Conservation (phyloP, 2,888 invertebrate species). For the Liodrosophila aerea region DNA sequence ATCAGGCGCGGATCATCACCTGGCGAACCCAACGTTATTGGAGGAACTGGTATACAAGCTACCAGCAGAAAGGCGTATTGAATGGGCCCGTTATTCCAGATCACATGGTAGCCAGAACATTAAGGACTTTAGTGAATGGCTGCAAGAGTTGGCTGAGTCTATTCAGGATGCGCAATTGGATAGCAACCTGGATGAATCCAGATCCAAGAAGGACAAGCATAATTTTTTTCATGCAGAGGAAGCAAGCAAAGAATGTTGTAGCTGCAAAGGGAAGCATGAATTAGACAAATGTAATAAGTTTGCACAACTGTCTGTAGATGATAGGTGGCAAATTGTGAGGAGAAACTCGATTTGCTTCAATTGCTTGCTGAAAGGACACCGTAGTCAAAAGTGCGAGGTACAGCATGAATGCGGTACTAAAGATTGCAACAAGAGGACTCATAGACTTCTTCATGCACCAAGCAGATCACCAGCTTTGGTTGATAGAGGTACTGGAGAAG, state of each 20-base stretch:
- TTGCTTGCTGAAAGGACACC: neutral
- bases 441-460: no score
- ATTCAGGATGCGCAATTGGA: neutral
- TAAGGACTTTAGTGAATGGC: constrained; percentile 1
- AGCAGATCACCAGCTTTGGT: no score
- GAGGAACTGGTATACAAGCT: neutral
- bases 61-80: neutral
- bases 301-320: neutral
- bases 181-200: neutral
- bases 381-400: neutral
- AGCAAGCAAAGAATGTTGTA: neutral
- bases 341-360: neutral
- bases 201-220: neutral
- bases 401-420: no score
- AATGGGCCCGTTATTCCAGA: neutral
- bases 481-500: no score
- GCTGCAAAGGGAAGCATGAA: neutral
- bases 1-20: neutral
- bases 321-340: neutral
- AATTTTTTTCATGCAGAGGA: neutral
- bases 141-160: neutral
- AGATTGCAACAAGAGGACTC: no score
- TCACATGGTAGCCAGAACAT: neutral
- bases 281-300: neutral
- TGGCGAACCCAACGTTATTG: neutral